Evolutionary conservation across 2,113 vertebrate species (phyloP).

Genomic region (Catharus fuscescens): DNA sequence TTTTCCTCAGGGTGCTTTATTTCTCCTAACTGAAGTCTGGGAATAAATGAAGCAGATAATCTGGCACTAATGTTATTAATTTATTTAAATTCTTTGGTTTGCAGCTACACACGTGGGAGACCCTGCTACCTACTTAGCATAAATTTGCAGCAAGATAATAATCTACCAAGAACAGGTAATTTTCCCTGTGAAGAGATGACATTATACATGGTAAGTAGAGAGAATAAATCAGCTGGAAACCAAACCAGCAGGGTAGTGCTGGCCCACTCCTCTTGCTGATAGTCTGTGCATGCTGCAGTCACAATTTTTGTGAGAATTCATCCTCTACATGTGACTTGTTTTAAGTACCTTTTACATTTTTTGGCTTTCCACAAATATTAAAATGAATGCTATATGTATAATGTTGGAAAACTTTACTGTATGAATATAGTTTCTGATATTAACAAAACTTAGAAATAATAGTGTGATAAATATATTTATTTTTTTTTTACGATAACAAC

Average conservation of each 20-base stretch:
- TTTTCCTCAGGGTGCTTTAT: background rate
- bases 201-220: background rate
- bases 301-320: background rate
- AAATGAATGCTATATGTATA: no score
- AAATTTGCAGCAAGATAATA: background rate
- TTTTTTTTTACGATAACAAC: no score
- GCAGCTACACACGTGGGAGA: background rate
- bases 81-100: conserved; percentile 23
- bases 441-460: no score
- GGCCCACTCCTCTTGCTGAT: background rate
- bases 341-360: no score
- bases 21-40: background rate
- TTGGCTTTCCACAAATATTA: no score
- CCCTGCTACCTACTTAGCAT: background rate
- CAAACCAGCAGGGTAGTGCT: background rate
- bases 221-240: background rate
- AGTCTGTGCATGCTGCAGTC: rapidly evolving
- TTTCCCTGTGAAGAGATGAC: background rate
- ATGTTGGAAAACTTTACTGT: no score
- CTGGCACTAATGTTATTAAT: background rate
- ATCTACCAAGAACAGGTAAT: background rate
- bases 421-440: no score
- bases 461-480: no score
- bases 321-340: background rate
- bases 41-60: background rate